Conservation (phyloP, 2,797 vertebrate species). For the Pseudochromis fuscus region DNA sequence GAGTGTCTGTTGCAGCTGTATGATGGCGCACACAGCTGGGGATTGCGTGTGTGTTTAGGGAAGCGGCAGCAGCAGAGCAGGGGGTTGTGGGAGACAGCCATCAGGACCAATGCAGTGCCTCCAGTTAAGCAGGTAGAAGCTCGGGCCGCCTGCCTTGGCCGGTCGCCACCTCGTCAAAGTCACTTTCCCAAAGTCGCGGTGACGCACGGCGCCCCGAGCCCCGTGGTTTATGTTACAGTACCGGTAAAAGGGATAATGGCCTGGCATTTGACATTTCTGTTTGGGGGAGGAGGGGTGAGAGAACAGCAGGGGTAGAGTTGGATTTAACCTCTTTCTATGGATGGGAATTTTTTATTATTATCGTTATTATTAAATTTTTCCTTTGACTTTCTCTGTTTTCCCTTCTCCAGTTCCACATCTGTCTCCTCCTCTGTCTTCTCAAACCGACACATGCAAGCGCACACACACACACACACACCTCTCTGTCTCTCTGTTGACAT, state of each 20-base stretch:
- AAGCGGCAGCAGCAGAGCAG: conserved; percentile 57
- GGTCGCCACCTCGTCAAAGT: conserved; percentile 81
- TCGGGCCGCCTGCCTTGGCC: conserved; percentile 67
- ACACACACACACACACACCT: conserved; percentile 4
- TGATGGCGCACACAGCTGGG: conserved; percentile 59
- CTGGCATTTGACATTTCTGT: conserved; percentile 78
- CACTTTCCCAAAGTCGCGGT: conserved; percentile 77
- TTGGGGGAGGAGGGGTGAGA: conserved; percentile 13
- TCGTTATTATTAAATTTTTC: conserved; percentile 32
- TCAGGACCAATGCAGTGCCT: conserved; percentile 65
- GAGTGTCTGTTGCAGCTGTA: conserved; percentile 59
- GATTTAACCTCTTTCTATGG: conserved; percentile 49
- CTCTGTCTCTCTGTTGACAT: conserved; percentile 51
- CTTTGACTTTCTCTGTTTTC: conserved; percentile 7
- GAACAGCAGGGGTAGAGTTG: conserved; percentile 16
- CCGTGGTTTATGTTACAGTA: conserved; percentile 80
- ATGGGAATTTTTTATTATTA: conserved; percentile 54
- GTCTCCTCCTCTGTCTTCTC: conserved; percentile 34
- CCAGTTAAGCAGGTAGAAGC: conserved; percentile 72
- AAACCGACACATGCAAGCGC: conserved; percentile 14
- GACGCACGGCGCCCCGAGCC: conserved; percentile 74
- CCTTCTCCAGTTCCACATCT: background rate
- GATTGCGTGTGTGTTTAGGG: conserved; percentile 46
- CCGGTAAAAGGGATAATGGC: conserved; percentile 76
- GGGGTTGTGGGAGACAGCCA: conserved; percentile 70